phyloP scores from a whole-genome alignment of 2,113 vertebrate species.

The Charina bottae region DNA sequence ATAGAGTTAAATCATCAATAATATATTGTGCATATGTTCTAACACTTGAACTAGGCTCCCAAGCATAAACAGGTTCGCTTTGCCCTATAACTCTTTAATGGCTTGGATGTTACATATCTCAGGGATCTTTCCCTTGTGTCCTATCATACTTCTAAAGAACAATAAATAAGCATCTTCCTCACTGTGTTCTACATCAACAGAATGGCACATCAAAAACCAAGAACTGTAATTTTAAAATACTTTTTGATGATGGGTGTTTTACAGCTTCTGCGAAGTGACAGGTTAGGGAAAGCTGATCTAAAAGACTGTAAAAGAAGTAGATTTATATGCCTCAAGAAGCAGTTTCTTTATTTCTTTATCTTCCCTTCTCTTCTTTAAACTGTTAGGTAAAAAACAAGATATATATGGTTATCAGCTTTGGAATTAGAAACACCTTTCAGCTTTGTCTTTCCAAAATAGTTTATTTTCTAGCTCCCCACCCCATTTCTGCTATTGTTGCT shows the following conservation, averaged over 20 bases:
- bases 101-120: not conserved
- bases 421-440: constrained; percentile 22
- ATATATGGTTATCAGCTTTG: constrained; percentile 19
- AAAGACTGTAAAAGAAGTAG: not conserved
- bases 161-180: not conserved
- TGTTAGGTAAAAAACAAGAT: constrained; percentile 29
- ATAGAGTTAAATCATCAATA: no score
- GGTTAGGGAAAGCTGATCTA: not conserved
- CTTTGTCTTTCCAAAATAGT: not conserved
- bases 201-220: not conserved
- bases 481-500: not conserved
- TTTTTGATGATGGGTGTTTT: not conserved
- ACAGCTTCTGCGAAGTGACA: not conserved
- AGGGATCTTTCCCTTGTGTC: not conserved
- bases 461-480: no score
- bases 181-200: not conserved
- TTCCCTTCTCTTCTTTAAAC: not conserved
- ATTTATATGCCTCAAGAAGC: not conserved
- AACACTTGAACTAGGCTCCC: not conserved
- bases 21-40: no score
- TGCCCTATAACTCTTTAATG: not conserved
- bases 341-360: not conserved
- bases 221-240: not conserved
- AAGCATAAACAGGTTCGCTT: not conserved
- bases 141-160: not conserved